A percentile compares a stretch with the other conserved stretches of the same genome.
phyloP scores from a whole-genome alignment of 2,113 vertebrate genomes.

The Corythoichthys intestinalis region DNA sequence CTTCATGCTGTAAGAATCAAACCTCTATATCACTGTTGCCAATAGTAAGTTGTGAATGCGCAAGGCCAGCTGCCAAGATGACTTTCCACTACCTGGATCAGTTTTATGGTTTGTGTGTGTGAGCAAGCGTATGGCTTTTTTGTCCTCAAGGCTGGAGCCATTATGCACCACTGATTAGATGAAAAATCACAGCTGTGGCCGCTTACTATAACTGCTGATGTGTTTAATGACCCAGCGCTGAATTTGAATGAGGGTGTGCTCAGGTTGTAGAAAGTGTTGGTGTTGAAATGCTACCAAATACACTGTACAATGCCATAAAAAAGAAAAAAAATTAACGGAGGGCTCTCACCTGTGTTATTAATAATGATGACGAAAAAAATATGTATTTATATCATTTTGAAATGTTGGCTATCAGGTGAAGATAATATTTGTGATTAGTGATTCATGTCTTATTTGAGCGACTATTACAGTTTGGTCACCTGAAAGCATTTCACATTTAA shows the following conservation, averaged over 20 bases:
- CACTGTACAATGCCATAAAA: conserved; percentile 23
- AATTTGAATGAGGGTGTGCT: conserved; percentile 51
- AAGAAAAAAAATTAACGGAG: background rate
- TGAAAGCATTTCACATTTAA: too few species aligned
- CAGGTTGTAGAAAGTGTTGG: conserved; percentile 42
- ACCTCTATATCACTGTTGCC: conserved; percentile 52
- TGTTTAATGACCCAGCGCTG: conserved; percentile 52
- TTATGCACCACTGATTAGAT: conserved; percentile 55
- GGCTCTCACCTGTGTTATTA: too few species aligned
- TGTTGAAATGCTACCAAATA: conserved; percentile 35
- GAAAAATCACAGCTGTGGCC: conserved; percentile 61
- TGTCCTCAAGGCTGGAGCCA: conserved; percentile 49
- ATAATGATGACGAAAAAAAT: too few species aligned
- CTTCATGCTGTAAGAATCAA: conserved; percentile 43
- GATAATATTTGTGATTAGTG: too few species aligned
- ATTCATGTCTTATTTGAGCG: too few species aligned
- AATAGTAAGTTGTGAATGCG: conserved; percentile 49
- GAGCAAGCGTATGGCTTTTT: conserved; percentile 17
- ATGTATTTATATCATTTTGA: too few species aligned
- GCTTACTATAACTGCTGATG: conserved; percentile 49
- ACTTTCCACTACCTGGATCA: conserved; percentile 64
- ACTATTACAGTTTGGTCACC: too few species aligned
- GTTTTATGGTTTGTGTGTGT: conserved; percentile 51
- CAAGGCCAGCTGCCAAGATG: conserved; percentile 60
- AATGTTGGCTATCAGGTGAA: too few species aligned